Evolutionary conservation across 2,888 invertebrate genomes (phyloP), one percentile per base, ranked within the genome.

Genomic region (Mimas tiliae): DNA sequence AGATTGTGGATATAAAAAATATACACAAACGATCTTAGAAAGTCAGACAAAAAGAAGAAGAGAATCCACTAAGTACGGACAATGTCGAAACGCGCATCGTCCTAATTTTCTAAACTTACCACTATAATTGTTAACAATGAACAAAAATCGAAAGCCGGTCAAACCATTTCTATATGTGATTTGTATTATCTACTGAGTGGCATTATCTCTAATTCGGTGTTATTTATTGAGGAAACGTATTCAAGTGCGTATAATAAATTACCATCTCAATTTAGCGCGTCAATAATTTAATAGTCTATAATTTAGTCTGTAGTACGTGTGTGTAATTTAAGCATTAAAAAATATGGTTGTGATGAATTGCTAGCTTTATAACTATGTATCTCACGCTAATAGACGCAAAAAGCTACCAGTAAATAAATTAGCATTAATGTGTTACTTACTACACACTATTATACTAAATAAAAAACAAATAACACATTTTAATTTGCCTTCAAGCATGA

Each of bases 111-210:
- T 27, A 16, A 48, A 47, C 19, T 47, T 47, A 66, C 21, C 48
- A 51, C n/a, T 62, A 67, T 68, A 48, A 72, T 67, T 69, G 71
- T 70, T 67, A 69, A 75, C 80, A 78, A 77, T 73, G 72, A 78
- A 71, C 76, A 38, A 84, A 83, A 85, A 86, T 80, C 81, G 84
- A 87, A 87, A 86, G 85, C 79, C 79, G 77, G 74, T 72, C 78
- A 80, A 69, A 72, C 70, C 67, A 68, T 70, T 65, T 45, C 38
- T 67, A 67, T 70, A 65, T 72, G 67, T 48, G 62, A 62, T 53
- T 27, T 38, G 45, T 52, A 65, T 52, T 62, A 63, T 65, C 66
- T 27, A 58, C 62, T 47, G 51, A 64, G 47, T 45, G 42, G 62
- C 65, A 65, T 70, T 72, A 70, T 67, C 70, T 68, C 74, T 70